Base-by-base conservation (phyloP, 2,113 vertebrate species). In the Thunnus thynnus region DNA sequence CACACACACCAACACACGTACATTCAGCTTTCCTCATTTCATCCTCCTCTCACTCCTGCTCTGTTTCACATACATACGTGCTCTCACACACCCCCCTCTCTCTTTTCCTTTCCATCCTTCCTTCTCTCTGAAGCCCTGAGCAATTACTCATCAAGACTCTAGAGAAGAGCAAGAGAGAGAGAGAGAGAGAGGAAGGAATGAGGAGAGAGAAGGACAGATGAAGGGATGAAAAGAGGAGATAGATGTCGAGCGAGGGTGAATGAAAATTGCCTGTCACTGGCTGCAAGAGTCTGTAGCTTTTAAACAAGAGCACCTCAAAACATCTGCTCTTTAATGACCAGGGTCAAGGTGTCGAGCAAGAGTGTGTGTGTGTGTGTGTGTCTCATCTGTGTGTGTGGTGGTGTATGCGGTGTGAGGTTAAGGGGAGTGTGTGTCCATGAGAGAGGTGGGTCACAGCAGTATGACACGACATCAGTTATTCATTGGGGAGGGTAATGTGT, bases 121-220 rank as follows among this genome's bases (percentile, higher is more conserved):
- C 75, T 85, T 80, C 70, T 74, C 89, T 92, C 90, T 72, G 85
- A 94, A 90, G 92, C 89, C 91, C 90, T 82, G 86, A 91, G 90
- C 91, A 93, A 93, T 93, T 93, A 94, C 89, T 93, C 91, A 91
- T 80, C 70, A 25, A 78, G 88, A 84, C 90, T 88, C 91, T 17
- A 78, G 91, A 93, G 90, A 68, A 82, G 86, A 90, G 71, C 70
- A 62, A 66, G 72, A 56, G 83, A 75, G 76, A 85, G 41, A 85
- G 41, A 85, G 41, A 71, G 71, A 22, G 46, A 32, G 58, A 58
- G 61, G 62, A 57, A 51, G 75, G 22, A 20, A 50, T 51, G 56
- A 13, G 51, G n/a, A 46, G 51, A 36, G 32, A 13, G 47, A 55
- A 54, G 44, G 16, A 65, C 25, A 68, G 64, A 18, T 66, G 72